A percentile compares a stretch with the other conserved stretches of the same genome.
Evolutionary conservation across 1,140 invertebrate genomes (phyloP).

Genomic region (Papilio glaucus): DNA sequence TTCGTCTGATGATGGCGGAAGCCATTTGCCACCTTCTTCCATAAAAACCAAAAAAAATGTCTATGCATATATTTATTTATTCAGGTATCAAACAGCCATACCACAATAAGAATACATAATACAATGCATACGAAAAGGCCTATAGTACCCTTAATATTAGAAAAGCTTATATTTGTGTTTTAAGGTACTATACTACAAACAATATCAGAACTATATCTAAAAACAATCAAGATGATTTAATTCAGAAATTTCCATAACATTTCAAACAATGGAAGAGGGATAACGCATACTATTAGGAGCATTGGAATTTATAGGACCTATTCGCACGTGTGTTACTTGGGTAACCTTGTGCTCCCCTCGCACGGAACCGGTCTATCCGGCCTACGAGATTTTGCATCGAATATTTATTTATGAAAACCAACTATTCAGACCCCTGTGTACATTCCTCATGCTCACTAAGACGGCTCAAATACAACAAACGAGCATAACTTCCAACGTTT

Average conservation of each 20-base stretch:
- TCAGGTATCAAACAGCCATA: too few species aligned
- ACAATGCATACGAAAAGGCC: too few species aligned
- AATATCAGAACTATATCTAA: too few species aligned
- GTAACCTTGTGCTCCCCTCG: conserved; percentile 28
- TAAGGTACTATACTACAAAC: too few species aligned
- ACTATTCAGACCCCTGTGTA: conserved; percentile 5
- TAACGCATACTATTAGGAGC: background rate
- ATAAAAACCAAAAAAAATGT: too few species aligned
- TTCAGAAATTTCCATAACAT: background rate
- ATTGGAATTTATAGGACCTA: conserved; percentile 10
- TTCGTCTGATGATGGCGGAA: too few species aligned
- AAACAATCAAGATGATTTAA: background rate
- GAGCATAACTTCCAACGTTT: background rate
- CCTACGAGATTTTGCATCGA: conserved; percentile 24
- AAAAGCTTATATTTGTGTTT: too few species aligned
- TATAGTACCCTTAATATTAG: too few species aligned
- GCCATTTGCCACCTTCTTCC: too few species aligned
- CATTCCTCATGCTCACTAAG: background rate
- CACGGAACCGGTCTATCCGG: conserved; percentile 31
- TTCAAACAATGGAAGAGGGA: background rate
- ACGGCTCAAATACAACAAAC: background rate
- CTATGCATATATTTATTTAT: too few species aligned
- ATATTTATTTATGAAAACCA: conserved; percentile 19
- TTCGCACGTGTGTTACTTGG: conserved; percentile 27
- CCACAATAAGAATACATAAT: too few species aligned